Conservation (phyloP, 2,113 vertebrate species). For the Rhinolophus sinicus region DNA sequence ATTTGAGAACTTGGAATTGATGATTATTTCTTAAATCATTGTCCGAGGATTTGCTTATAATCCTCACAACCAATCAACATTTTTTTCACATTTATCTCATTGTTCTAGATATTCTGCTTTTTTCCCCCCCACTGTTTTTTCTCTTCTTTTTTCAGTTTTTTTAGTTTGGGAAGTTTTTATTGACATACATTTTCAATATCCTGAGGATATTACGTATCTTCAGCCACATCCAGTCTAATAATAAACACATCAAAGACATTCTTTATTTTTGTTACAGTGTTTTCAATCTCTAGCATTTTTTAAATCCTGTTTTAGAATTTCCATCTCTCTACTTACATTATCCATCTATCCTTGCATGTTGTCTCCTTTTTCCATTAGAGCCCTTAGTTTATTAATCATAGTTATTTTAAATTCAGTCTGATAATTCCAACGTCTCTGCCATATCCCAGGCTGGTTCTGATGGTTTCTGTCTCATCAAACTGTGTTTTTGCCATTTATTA, state of each 20-base stretch:
- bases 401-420: neutral
- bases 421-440: neutral
- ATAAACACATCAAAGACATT: neutral
- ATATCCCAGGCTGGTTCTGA: neutral
- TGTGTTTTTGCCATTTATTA: neutral
- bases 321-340: neutral
- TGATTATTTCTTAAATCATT: neutral
- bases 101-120: neutral
- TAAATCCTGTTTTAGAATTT: neutral
- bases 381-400: too few species aligned
- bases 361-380: neutral
- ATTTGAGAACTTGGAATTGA: neutral
- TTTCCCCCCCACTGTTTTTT: neutral
- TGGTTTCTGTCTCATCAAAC: neutral
- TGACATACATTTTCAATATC: neutral
- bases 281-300: neutral
- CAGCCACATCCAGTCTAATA: neutral
- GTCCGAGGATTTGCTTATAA: neutral
- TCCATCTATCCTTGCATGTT: too few species aligned
- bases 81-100: too few species aligned
- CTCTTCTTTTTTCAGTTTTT: neutral
- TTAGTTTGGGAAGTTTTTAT: neutral
- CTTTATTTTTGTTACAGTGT: neutral
- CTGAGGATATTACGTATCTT: neutral
- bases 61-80: neutral